Conservation (phyloP, 2,888 invertebrate genomes). For the Pinctada fucata region DNA sequence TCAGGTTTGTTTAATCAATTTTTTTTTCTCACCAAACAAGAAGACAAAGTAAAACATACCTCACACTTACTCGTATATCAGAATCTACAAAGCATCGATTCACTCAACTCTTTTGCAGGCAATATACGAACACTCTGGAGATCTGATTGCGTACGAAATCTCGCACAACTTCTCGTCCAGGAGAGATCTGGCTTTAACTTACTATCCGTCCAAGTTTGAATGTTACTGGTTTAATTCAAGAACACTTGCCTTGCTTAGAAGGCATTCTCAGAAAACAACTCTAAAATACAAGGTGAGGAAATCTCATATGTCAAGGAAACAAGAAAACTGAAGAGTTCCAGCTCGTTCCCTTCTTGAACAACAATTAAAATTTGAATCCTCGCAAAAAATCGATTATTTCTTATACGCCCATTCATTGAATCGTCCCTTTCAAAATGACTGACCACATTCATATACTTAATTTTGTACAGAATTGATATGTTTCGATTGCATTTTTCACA, state of each 20-base stretch:
- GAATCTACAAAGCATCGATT: neutral
- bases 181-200: slow-evolving; percentile 64
- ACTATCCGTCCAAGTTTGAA: slow-evolving; percentile 65
- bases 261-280: slow-evolving; percentile 15
- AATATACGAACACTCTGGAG: slow-evolving; percentile 62
- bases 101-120: slow-evolving; percentile 47
- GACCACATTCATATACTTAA: too few species aligned
- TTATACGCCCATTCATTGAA: too few species aligned
- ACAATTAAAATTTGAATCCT: neutral
- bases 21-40: neutral
- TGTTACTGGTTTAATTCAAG: slow-evolving; percentile 68
- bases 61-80: too few species aligned
- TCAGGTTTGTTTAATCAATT: slow-evolving; percentile 49
- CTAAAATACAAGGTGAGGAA: slow-evolving; percentile 25
- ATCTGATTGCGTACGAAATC: slow-evolving; percentile 58
- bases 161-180: slow-evolving; percentile 53
- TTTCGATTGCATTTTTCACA: too few species aligned
- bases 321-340: neutral
- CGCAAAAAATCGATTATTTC: too few species aligned
- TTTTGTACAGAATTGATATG: too few species aligned
- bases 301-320: neutral
- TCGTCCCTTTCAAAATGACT: too few species aligned
- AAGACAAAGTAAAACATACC: neutral
- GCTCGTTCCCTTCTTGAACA: neutral
- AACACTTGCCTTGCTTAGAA: slow-evolving; percentile 48